Conservation (phyloP, 2,113 vertebrate genomes). For the Labeo catla region DNA sequence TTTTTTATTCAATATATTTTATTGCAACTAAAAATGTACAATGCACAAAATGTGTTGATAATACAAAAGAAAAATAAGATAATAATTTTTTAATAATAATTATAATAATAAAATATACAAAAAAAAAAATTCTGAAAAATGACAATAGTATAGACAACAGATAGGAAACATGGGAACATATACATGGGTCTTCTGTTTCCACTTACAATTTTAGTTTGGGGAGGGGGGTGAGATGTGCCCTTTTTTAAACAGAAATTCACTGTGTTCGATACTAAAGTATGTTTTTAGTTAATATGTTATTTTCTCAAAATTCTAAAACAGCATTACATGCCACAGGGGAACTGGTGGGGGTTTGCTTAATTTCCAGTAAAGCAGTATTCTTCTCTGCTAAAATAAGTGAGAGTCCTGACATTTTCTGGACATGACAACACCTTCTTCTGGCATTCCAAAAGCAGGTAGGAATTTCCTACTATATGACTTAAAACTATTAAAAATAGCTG, state of each 20-base stretch:
- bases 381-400: neutral
- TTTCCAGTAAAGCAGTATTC: neutral
- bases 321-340: too few species aligned
- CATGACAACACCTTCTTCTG: neutral
- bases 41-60: neutral
- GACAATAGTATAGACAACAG: neutral
- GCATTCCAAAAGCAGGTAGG: neutral
- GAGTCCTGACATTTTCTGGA: too few species aligned
- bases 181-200: neutral
- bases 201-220: neutral
- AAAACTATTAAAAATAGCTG: neutral
- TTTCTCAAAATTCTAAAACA: too few species aligned
- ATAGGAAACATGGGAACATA: neutral
- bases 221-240: neutral
- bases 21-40: neutral
- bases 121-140: neutral
- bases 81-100: neutral
- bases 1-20: neutral
- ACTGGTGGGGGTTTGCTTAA: too few species aligned
- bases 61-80: neutral
- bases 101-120: neutral
- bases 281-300: neutral
- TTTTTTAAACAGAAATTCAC: neutral
- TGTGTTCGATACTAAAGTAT: neutral
- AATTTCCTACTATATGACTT: neutral